Percentiles rank a stretch among this genome's conserved stretches.
phyloP scores from a whole-genome alignment of 2,888 invertebrate species.

The Polydesmus complanatus region DNA sequence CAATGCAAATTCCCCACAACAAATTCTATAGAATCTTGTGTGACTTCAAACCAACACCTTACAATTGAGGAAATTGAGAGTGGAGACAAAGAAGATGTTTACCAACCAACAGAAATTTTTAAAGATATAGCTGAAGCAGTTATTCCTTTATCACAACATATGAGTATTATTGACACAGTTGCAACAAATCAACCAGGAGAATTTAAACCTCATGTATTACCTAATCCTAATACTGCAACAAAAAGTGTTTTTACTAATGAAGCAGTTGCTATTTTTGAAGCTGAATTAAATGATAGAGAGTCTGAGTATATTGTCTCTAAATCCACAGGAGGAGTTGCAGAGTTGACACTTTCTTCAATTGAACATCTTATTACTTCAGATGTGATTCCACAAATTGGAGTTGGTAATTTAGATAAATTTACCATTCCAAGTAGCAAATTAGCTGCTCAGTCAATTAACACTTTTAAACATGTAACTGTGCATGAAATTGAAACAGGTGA shows the following conservation, averaged over 20 bases:
- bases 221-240: slow-evolving; percentile 18
- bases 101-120: slow-evolving; percentile 17
- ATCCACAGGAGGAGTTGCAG: slow-evolving; percentile 12
- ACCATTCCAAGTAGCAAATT: not conserved
- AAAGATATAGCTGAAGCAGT: slow-evolving; percentile 8
- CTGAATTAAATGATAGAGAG: slow-evolving; percentile 19
- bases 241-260: slow-evolving; percentile 22
- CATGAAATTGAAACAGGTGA: not conserved
- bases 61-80: slow-evolving; percentile 33
- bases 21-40: slow-evolving; percentile 25
- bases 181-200: slow-evolving; percentile 8
- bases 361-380: slow-evolving; percentile 16
- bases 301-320: slow-evolving; percentile 10
- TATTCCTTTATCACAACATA: slow-evolving; percentile 17
- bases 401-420: slow-evolving; percentile 8
- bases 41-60: slow-evolving; percentile 30
- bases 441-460: not conserved
- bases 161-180: slow-evolving; percentile 15
- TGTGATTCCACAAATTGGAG: slow-evolving; percentile 5
- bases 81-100: slow-evolving; percentile 30
- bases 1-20: not conserved
- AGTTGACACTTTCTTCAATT: slow-evolving; percentile 11
- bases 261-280: slow-evolving; percentile 23
- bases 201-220: slow-evolving; percentile 5
- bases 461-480: not conserved